phyloP scores from a whole-genome alignment of 2,113 vertebrate species.

The Silurus asotus region DNA sequence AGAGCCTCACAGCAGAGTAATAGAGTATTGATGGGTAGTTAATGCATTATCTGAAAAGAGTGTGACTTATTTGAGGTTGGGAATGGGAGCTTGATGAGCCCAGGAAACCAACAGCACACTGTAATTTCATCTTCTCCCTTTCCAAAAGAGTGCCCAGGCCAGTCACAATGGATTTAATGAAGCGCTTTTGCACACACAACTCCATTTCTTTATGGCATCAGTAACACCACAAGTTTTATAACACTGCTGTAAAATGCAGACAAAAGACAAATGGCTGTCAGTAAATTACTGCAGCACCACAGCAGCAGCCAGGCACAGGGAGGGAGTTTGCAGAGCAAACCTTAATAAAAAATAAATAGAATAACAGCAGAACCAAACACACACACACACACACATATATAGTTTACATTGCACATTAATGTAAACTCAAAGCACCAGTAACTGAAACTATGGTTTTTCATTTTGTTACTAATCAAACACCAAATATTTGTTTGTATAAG shows the following conservation, averaged over 20 bases:
- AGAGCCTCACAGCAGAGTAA: constrained; percentile 26
- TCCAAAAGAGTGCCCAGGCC: constrained; percentile 57
- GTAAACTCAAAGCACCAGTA: neutral
- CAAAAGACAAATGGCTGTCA: constrained; percentile 72
- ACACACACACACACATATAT: constrained; percentile 15
- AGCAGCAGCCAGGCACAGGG: constrained; percentile 3
- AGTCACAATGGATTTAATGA: constrained; percentile 73
- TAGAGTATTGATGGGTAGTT: constrained; percentile 43
- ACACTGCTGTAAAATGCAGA: constrained; percentile 67
- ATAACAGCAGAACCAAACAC: constrained; percentile 28
- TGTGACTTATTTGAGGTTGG: constrained; percentile 58
- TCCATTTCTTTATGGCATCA: constrained; percentile 64
- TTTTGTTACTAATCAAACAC: neutral
- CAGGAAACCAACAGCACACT: constrained; percentile 54
- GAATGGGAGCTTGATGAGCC: constrained; percentile 48
- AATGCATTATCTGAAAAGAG: constrained; percentile 46
- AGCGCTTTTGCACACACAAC: constrained; percentile 64
- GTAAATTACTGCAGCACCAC: constrained; percentile 59
- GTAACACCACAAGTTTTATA: constrained; percentile 67
- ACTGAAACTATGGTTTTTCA: neutral
- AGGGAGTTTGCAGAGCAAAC: constrained; percentile 16
- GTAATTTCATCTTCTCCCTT: constrained; percentile 57
- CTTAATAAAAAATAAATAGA: constrained; percentile 13
- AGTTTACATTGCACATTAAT: neutral
- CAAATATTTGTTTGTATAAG: neutral